Evolutionary conservation across 2,113 vertebrate genomes (phyloP).

Genomic region (Scytalopus superciliaris): DNA sequence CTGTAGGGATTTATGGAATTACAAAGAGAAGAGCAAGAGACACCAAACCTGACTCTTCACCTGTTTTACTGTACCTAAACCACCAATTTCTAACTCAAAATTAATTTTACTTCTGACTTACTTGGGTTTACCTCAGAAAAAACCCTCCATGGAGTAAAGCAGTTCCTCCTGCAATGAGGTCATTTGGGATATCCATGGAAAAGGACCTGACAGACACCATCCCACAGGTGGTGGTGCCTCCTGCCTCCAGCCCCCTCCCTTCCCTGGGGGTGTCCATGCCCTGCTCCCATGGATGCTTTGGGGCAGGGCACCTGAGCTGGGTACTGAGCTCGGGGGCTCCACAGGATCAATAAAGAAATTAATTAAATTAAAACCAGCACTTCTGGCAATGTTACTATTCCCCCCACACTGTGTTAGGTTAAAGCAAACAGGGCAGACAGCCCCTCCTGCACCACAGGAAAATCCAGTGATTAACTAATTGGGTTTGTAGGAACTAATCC

Average conservation of each 20-base stretch:
- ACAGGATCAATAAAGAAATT: background rate
- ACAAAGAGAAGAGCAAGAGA: background rate
- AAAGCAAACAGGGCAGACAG: background rate
- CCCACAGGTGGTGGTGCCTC: accelerated
- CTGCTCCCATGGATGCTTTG: background rate
- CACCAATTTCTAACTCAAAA: background rate
- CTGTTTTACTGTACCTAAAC: background rate
- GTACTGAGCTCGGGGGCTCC: background rate
- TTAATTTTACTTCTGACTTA: background rate
- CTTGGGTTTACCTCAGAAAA: background rate
- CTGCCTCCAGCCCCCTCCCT: background rate
- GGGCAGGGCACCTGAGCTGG: background rate
- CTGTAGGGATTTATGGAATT: background rate
- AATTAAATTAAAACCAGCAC: background rate
- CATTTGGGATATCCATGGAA: background rate
- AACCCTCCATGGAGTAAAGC: background rate
- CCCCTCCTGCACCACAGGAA: accelerated
- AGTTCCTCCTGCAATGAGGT: background rate
- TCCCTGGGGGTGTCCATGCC: accelerated
- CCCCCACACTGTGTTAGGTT: too few relatives aligned
- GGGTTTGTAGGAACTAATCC: background rate
- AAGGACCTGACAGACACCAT: background rate
- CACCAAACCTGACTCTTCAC: background rate
- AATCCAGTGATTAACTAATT: background rate
- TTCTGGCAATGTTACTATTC: background rate